Percentiles rank a stretch among this genome's conserved stretches.
These are phyloP conservation scores for Anhinga anhinga DNA, from an alignment of 2,113 vertebrate species.

Conservation along the genomic window DNA sequence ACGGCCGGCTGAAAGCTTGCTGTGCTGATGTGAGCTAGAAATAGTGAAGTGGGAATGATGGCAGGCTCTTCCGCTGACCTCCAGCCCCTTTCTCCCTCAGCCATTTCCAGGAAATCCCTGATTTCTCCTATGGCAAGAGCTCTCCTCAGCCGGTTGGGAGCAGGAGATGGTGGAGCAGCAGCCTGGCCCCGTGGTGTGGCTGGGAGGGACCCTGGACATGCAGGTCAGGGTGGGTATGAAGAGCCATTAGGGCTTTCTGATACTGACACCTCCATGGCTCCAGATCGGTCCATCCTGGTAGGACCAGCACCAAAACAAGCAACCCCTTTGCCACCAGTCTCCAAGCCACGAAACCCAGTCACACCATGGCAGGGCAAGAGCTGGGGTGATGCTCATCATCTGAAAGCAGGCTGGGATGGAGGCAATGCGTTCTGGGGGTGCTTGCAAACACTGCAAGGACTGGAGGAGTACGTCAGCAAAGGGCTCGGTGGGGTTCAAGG, in stretches of 20 bases:
- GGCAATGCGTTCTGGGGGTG: not conserved
- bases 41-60: not conserved
- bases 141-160: accelerated
- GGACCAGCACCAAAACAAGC: not conserved
- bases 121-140: accelerated
- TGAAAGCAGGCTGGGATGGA: not conserved
- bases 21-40: accelerated
- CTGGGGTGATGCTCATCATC: not conserved
- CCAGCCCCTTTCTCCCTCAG: not conserved
- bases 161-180: not conserved
- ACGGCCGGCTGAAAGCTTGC: not conserved
- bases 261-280: not conserved
- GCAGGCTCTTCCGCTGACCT: not conserved
- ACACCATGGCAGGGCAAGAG: accelerated
- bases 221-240: not conserved
- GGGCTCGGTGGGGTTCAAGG: accelerated
- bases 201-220: not conserved
- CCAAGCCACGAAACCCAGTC: not conserved
- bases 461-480: not conserved
- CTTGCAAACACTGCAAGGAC: not conserved
- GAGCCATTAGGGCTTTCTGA: accelerated
- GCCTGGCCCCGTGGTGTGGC: not conserved
- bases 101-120: not conserved
- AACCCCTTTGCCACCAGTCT: not conserved
- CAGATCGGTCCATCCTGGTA: accelerated